A percentile compares a stretch with the other conserved stretches of the same genome.
Evolutionary conservation across 2,797 vertebrate species (phyloP).

Genomic region (Erithacus rubecula): DNA sequence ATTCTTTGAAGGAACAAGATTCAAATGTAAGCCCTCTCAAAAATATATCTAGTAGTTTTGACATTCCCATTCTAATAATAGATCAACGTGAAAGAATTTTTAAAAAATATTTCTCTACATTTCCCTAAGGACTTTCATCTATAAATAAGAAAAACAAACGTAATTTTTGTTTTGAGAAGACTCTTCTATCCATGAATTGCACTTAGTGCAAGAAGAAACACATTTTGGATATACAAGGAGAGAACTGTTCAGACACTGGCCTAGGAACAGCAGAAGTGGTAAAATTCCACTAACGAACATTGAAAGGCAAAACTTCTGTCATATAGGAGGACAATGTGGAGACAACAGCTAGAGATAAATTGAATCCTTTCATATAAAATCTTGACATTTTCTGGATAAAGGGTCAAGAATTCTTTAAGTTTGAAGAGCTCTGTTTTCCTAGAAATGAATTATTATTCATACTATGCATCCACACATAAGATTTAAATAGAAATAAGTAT

Average conservation of each 20-base stretch:
- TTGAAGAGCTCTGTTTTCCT: not conserved
- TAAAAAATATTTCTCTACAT: rapidly evolving
- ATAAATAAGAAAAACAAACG: not conserved
- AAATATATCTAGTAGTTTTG: not conserved
- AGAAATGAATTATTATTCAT: not conserved
- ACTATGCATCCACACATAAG: not conserved
- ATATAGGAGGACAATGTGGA: not conserved
- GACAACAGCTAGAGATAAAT: not conserved
- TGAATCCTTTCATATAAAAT: not conserved
- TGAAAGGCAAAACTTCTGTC: not conserved
- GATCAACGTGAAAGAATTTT: not conserved
- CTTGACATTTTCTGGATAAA: not conserved
- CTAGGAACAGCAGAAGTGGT: not conserved
- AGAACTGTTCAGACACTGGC: not conserved
- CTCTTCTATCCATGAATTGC: not conserved
- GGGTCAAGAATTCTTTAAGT: not conserved
- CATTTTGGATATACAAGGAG: not conserved
- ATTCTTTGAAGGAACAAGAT: not conserved
- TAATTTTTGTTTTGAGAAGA: not conserved
- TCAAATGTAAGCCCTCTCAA: not conserved
- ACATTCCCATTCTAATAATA: not conserved
- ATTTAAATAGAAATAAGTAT: not conserved
- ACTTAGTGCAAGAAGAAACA: not conserved
- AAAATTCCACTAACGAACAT: not conserved
- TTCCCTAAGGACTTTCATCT: not conserved